Percentiles rank a stretch among this genome's conserved stretches.
These are phyloP conservation scores for Onchidella celtica DNA, from an alignment of 2,888 invertebrate species.

Conservation along the genomic window DNA sequence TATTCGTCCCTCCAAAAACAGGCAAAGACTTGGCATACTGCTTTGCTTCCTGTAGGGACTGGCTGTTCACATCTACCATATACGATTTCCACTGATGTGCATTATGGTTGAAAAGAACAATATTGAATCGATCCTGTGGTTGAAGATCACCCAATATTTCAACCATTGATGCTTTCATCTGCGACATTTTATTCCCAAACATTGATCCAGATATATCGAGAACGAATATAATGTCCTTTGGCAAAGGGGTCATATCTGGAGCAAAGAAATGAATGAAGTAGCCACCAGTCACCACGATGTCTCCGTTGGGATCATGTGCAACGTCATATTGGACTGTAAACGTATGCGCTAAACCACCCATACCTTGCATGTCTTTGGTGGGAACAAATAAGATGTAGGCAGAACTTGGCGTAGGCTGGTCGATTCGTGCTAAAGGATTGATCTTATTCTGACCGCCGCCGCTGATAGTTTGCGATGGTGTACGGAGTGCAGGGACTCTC, in stretches of 20 bases:
- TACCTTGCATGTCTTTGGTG: constrained; percentile 57
- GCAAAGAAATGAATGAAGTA: constrained; percentile 90
- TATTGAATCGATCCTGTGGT: constrained; percentile 67
- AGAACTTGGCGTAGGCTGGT: constrained; percentile 59
- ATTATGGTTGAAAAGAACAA: constrained; percentile 57
- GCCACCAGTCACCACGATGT: constrained; percentile 81
- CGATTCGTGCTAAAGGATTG: constrained; percentile 60
- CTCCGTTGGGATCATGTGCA: constrained; percentile 83
- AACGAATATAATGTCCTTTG: constrained; percentile 87
- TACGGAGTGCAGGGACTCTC: not conserved
- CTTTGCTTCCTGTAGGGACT: constrained; percentile 55
- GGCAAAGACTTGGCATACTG: constrained; percentile 57
- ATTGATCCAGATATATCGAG: constrained; percentile 89
- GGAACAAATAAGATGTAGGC: constrained; percentile 65
- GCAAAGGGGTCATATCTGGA: constrained; percentile 81
- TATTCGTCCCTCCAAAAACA: constrained; percentile 67
- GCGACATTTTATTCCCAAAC: constrained; percentile 85
- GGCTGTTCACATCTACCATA: constrained; percentile 56
- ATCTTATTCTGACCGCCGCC: not conserved
- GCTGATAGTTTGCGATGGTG: not conserved
- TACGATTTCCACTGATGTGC: constrained; percentile 52
- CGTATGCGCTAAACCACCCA: constrained; percentile 82
- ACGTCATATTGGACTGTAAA: constrained; percentile 88
- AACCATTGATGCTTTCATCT: constrained; percentile 81
- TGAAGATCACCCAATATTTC: constrained; percentile 66